Base-by-base conservation (phyloP, 2,888 invertebrate species). In the Tinea semifulvella region DNA sequence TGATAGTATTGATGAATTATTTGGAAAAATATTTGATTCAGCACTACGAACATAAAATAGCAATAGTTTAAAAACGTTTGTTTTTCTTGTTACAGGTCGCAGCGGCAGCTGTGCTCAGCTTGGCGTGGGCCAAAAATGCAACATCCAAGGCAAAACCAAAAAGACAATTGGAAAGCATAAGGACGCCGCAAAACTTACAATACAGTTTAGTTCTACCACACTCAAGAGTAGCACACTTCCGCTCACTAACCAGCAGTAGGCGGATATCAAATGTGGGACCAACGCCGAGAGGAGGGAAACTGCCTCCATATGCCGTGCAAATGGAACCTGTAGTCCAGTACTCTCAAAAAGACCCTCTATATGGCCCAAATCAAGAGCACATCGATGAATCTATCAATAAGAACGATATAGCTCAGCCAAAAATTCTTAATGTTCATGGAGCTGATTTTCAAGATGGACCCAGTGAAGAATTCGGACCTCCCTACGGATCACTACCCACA, bases 271-370 rank as follows among this genome's bases (percentile, higher is more conserved):
- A 80, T 63, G 75, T 62, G 31, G 56, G 69, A 40, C 61, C 67
- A 26, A 56, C 69, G 42, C 61, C 67, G 25, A 69, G 79, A 54
- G 77, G 76, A 50, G 74, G 85, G 45, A 77, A 69, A 44, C 56
- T 80, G 18, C 89, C 90, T 2, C 88, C 90, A 0, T 90, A 91
- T 56, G 90, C 90, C 2, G 91, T 90, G 4, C 89, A 88, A 65
- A 90, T 90, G 90, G 90, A 91, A 63, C 90, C 91, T 6, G 83
- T 90, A 42, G 87, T 89, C 14, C 90, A 90, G 56, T 91, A 91
- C 58, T 91, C 91, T 0, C 90, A 90, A 61, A 84, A 89, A 56
- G 91, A 91, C 68, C 91, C 91, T 4, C 70, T 91, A 0, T 91
- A 90, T 62, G 88, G 89, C 57, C 84, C 84, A 0, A 71, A 54